Evolutionary conservation across 1,140 invertebrate species (phyloP), one percentile per base, ranked within the genome.

Genomic region (Tachypleus tridentatus): DNA sequence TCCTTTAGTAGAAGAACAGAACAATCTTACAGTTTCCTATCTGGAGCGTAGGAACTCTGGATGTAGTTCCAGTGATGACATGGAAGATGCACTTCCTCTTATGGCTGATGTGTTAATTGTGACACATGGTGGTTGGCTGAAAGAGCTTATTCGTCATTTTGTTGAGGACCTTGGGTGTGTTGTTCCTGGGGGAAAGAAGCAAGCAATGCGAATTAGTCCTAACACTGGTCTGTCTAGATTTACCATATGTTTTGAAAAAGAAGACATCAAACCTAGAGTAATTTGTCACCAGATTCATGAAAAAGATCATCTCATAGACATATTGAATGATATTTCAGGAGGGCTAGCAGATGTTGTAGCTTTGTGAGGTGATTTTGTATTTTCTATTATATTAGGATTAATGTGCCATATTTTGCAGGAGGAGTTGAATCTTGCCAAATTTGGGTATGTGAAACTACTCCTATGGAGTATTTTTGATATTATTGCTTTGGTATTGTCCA

Each of bases 51-150:
- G 74, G 51, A 54, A 63, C 2, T 70, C 69, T 48, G 59, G 68
- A 51, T 68, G 67, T 65, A 76, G 72, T 69, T 76, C 75, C 57
- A 75, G 76, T 69, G 76, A 77, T 66, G 75, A 76, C 60, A 64
- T 64, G 5, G 76, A 77, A 11, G 64, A 64, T n/a, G 49, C 71
- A 8, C 73, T 72, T 48, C 66, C 66, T 6, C 67, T 70, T n/a
- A 62, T 71, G 5, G 75, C 73, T 6, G 75, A 77, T 63, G 75
- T 77, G 58, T 65, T 78, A 6, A 66, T 78, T 48, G 76, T 77
- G 5, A 77, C 73, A 64, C 77, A 78, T 71, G 77, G 76, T 47
- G 77, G 77, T 0, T 70, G 74, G 51, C 65, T 78, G 5, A 73
- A 73, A 62, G 74, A 78, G 69, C 68, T 76, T 3, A 71, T 78